phyloP scores from a whole-genome alignment of 2,888 invertebrate species.

The Unio pictorum region DNA sequence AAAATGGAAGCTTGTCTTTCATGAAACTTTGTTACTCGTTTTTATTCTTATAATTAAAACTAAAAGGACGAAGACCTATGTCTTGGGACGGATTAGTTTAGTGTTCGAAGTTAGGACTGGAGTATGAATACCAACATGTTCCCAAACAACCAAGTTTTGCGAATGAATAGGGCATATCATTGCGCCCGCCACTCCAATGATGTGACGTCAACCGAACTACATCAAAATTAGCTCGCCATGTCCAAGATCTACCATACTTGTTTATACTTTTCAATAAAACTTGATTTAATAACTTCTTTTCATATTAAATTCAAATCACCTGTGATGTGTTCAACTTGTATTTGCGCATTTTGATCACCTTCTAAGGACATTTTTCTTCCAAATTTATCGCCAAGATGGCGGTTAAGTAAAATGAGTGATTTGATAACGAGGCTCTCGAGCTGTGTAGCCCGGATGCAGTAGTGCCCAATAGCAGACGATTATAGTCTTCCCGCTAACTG shows the following conservation, averaged over 20 bases:
- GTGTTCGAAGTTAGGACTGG: slow-evolving; percentile 13
- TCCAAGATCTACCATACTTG: neutral
- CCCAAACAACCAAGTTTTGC: slow-evolving; percentile 20
- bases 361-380: slow-evolving; percentile 61
- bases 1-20: too few species aligned
- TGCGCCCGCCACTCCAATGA: slow-evolving; percentile 39
- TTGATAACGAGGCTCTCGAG: slow-evolving; percentile 45
- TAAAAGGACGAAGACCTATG: neutral
- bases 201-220: slow-evolving; percentile 35
- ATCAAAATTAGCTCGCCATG: slow-evolving; percentile 26
- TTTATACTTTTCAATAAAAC: too few species aligned
- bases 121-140: slow-evolving; percentile 46
- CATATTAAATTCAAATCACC: slow-evolving; percentile 37
- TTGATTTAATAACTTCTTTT: neutral
- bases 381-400: slow-evolving; percentile 40
- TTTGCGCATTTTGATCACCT: slow-evolving; percentile 47
- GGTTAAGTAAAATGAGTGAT: slow-evolving; percentile 20
- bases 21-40: too few species aligned
- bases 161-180: slow-evolving; percentile 44
- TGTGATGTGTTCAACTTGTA: slow-evolving; percentile 60
- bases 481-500: too few species aligned
- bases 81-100: slow-evolving; percentile 2
- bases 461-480: too few species aligned
- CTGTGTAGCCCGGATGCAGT: too few species aligned
- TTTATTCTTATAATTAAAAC: too few species aligned